Evolutionary conservation across 2,888 invertebrate genomes (phyloP), one percentile per base, ranked within the genome.

Genomic region (Hyposoter didymator): DNA sequence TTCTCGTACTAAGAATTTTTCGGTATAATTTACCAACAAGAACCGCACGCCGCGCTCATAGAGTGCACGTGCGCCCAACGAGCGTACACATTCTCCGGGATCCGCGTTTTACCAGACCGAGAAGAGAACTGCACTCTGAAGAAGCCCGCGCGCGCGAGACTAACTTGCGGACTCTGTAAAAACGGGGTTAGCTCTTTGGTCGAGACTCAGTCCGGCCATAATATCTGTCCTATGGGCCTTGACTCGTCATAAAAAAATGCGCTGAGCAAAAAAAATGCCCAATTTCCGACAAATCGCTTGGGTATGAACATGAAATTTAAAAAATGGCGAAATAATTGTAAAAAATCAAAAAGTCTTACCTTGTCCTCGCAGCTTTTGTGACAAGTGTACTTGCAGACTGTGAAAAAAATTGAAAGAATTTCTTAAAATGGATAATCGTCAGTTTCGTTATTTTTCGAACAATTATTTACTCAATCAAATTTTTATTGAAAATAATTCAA

Each of bases 361-460:
- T 97, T 97, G 93, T 95, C 96, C 94, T 97, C 97, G 94, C 97
- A 97, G 87, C 96, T 95, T 93, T 96, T 96, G 94, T 97, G 97
- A 93, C 97, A 97, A 92, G 96, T 96, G 94, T 96, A 97, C 95
- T 97, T 97, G 95, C 97, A 97, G 88, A 97, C 97, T 97, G 96
- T 92, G 96, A 96, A 92, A 91, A 55, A 87, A 76, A 82, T 85
- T 87, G 86, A 67, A 78, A 17, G 49, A 55, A 78, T 67, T 62
- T 69, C 72, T 66, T 62, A 32, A 32, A 28, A 72, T 55, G 1
- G 73, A 17, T 32, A 32, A 19, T 7, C 2, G 39, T 17, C 32
- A 0, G 14, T 47, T 19, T 70, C 14, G n/a, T 22, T 0, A 22
- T 47, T 47, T 22, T 10, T 0, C 28, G 28, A 28, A 2, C 28